These are phyloP conservation scores for Holacanthus passer DNA, from an alignment of 2,113 vertebrate species.

Conservation along the genomic window DNA sequence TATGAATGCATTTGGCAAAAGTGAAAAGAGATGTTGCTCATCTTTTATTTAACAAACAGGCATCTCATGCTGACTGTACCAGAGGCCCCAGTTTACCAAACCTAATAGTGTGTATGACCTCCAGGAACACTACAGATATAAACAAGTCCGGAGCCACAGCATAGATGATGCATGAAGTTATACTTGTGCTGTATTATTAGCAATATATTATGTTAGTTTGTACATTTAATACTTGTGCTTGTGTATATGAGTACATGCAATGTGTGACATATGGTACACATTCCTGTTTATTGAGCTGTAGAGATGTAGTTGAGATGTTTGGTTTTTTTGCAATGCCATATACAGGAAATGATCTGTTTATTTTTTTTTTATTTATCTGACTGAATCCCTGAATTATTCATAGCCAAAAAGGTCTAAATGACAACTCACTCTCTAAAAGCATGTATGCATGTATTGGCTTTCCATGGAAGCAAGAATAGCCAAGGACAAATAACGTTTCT, in stretches of 20 bases:
- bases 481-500: conserved; percentile 21
- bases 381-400: conserved; percentile 52
- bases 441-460: conserved; percentile 45
- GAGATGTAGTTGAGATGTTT: conserved; percentile 10
- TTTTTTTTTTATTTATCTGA: conserved; percentile 4
- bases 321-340: background rate
- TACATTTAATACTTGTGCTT: background rate
- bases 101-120: background rate
- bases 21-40: conserved; percentile 23
- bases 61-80: conserved; percentile 13
- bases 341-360: conserved; percentile 9
- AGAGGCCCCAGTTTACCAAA: background rate
- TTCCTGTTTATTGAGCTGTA: background rate
- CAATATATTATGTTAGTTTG: background rate
- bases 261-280: background rate
- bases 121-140: background rate
- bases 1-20: conserved; percentile 30
- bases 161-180: background rate
- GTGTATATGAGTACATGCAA: background rate
- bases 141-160: background rate
- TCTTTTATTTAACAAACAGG: conserved; percentile 52
- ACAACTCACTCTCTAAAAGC: conserved; percentile 43
- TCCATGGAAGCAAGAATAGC: conserved; percentile 2
- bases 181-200: conserved; percentile 1
- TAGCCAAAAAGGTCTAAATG: conserved; percentile 36